Evolutionary conservation across 2,888 invertebrate species (phyloP).

Genomic region (Clitarchus hookeri): DNA sequence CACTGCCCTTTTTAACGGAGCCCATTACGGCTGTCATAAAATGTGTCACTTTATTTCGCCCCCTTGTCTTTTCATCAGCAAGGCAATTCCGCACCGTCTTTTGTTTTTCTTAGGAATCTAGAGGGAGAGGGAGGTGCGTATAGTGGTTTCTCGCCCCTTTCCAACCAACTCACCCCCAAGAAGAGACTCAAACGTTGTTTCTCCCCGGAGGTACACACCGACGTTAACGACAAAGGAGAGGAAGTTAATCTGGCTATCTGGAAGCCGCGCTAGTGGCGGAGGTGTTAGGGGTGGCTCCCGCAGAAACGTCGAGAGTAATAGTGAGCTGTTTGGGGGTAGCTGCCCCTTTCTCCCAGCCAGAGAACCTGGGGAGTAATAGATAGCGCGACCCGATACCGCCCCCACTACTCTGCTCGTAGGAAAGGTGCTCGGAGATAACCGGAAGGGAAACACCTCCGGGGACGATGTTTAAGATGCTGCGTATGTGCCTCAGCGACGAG

Average conservation of each 20-base stretch:
- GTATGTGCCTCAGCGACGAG: too few species aligned
- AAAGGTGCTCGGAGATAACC: neutral
- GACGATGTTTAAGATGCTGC: neutral
- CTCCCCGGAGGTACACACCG: neutral
- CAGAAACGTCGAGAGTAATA: neutral
- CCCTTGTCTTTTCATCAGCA: neutral
- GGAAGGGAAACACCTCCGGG: neutral
- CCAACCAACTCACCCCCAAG: neutral
- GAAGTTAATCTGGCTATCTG: neutral
- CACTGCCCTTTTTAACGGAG: neutral
- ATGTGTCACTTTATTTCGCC: neutral
- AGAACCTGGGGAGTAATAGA: neutral
- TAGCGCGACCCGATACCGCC: neutral
- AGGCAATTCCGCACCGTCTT: neutral
- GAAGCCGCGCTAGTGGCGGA: neutral
- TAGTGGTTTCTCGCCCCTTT: neutral
- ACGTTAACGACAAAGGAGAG: neutral
- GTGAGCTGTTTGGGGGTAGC: neutral
- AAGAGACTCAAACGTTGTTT: neutral
- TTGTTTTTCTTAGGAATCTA: neutral
- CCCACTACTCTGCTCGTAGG: neutral
- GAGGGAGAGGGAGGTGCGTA: neutral
- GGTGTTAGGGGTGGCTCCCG: neutral
- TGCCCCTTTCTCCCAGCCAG: neutral
- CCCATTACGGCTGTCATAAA: neutral